Evolutionary conservation across 2,797 vertebrate genomes (phyloP), one percentile per base, ranked within the genome.

Genomic region (Mycteria americana): DNA sequence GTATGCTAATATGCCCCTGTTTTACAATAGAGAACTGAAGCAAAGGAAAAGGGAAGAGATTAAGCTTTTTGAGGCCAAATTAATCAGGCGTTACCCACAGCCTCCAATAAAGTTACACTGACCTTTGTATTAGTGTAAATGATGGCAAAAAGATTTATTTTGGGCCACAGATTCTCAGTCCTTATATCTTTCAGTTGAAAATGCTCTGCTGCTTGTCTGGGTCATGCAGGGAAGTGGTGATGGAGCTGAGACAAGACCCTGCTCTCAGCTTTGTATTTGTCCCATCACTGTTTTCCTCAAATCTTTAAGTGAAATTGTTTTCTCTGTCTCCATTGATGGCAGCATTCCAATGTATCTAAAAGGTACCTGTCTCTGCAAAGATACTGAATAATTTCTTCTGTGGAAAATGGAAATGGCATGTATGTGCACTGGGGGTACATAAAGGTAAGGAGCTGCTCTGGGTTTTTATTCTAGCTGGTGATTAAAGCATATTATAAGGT

Each of bases 11-110:
- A 74, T 63, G 21, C 33, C 56, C 56, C 51, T 80, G 65, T 74
- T 95, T 92, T 92, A 92, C 93, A 95, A 92, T 82, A 91, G 50
- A 81, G 51, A 94, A 56, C 72, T 85, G 62, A 93, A 89, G 90
- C 75, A 92, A 92, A 90, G 41, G 60, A 50, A 84, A 43, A 80
- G 28, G 62, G 57, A 85, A 62, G 78, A 75, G 69, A 75, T 85
- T 69, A 87, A 94, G 70, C 30, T 59, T 93, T 88, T 78, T 41
- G 62, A 60, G 70, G 45, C 25, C 76, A 78, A 50, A 88, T 91
- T 91, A 93, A 68, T 85, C 64, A 80, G 27, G 25, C 12, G 3
- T 80, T 93, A 68, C 48, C 64, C 70, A 63, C 37, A 87, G 37
- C 28, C 88, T 70, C 75, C 54, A 72, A 15, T 68, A 68, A 80